phyloP scores from a whole-genome alignment of 2,888 invertebrate genomes.

The Acronicta psi region DNA sequence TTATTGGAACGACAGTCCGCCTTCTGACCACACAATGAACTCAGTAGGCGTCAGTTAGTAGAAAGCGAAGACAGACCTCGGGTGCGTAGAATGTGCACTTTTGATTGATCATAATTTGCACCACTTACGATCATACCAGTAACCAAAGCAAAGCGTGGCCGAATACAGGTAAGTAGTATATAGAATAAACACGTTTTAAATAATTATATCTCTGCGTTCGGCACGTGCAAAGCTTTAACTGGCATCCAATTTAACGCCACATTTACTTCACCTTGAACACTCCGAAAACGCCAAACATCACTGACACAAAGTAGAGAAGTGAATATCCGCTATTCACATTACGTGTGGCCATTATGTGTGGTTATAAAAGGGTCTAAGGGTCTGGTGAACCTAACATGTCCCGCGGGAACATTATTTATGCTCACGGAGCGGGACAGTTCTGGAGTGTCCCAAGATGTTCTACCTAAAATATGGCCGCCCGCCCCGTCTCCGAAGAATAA shows the following conservation, averaged over 20 bases:
- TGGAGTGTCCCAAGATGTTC: conserved; percentile 63
- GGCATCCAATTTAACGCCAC: conserved; percentile 47
- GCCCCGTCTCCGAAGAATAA: conserved; percentile 63
- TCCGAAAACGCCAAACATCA: conserved; percentile 38
- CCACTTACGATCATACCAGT: too few relatives aligned
- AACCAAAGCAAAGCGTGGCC: too few relatives aligned
- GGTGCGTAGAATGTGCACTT: too few relatives aligned
- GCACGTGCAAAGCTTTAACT: conserved; percentile 9
- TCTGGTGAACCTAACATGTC: conserved; percentile 69
- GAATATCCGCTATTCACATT: conserved; percentile 60
- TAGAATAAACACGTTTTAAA: too few relatives aligned
- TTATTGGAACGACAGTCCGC: too few relatives aligned
- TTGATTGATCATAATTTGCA: too few relatives aligned
- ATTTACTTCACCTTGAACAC: conserved; percentile 39
- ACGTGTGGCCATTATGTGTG: conserved; percentile 65
- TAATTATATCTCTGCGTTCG: conserved; percentile 13
- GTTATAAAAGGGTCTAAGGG: conserved; percentile 76
- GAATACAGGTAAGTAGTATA: too few relatives aligned
- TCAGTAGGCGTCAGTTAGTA: too few relatives aligned
- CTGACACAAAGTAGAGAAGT: conserved; percentile 52
- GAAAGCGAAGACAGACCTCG: too few relatives aligned
- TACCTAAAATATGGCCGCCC: conserved; percentile 65
- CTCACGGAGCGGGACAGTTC: conserved; percentile 60
- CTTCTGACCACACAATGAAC: too few relatives aligned
- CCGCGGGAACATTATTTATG: conserved; percentile 76